Base-by-base conservation (phyloP, 2,113 vertebrate genomes). In the Nycticryphes semicollaris region DNA sequence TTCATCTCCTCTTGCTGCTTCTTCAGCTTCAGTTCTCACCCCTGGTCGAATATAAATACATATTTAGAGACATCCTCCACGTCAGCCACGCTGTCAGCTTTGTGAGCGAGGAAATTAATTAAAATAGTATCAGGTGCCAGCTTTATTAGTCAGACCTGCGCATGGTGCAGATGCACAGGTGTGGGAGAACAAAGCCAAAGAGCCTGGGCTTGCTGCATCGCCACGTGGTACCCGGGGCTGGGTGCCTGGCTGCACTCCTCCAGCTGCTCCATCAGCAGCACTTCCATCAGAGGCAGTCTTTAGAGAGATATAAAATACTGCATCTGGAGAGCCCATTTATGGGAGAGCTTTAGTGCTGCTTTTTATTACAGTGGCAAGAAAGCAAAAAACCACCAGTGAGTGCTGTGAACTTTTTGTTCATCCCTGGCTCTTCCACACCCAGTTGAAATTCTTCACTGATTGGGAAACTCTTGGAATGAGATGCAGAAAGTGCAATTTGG, bases 101-200 rank as follows among this genome's bases (percentile, higher is more conserved):
- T 11, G 4, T 30, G 67, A 75, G 35, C 15, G 11, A 64, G 67
- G 63, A 60, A 28, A 56, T n/a, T 6, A 5, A 35, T 28, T 16
- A 14, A 31, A 47, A 7, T 4, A 7, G 43, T 3, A 6, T 17
- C 75, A 51, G 60, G 35, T n/a, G 43, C 37, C 48, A 12, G 6
- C 3, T 81, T 16, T 3, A 6, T 13, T 6, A 23, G 37, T 20
- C 3, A 22, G 63, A n/a, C 41, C 62, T n/a, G 45, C 0, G 6
- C 54, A 4, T 3, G 4, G 3, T 4, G 0, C 1, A 37, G 62
- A 22, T 27, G 4, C 0, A 7, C 8, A 28, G 59, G 62, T 12
- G 31, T 14, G 51, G 27, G 39, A 56, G 59, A 22, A 1, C 12
- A n/a, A 57, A 27, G 56, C 23, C 37, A 4, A 30, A 17, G 62